Evolutionary conservation across 2,113 vertebrate genomes (phyloP).

Genomic region (Colistium nudipinnis): DNA sequence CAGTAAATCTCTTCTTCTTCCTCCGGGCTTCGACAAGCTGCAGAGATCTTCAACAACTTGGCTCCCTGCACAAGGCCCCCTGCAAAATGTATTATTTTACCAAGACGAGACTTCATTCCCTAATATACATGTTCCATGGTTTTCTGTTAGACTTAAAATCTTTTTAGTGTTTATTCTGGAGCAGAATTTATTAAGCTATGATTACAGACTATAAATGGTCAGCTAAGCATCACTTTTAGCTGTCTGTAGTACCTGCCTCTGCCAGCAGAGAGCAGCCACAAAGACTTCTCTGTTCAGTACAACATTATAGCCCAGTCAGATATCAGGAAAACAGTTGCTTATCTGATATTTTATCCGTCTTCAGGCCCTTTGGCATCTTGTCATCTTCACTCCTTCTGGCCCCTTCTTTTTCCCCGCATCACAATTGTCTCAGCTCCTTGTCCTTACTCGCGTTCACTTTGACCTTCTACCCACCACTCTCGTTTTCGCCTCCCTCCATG

Average conservation of each 20-base stretch:
- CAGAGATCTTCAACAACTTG: too few relatives aligned
- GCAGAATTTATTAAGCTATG: not conserved
- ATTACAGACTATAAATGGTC: not conserved
- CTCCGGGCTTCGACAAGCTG: too few relatives aligned
- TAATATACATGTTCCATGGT: too few relatives aligned
- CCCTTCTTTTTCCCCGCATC: not conserved
- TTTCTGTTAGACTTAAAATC: too few relatives aligned
- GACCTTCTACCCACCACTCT: not conserved
- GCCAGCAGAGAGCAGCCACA: constrained; percentile 68
- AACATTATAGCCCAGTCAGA: not conserved
- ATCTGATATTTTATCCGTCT: not conserved
- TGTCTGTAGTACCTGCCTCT: constrained; percentile 27
- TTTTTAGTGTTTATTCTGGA: too few relatives aligned
- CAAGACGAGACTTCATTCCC: too few relatives aligned
- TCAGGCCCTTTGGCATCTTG: not conserved
- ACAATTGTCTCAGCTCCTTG: constrained; percentile 1
- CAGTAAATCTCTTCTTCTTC: too few relatives aligned
- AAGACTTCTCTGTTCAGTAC: constrained; percentile 62
- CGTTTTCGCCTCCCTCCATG: constrained; percentile 7
- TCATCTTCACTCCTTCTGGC: not conserved
- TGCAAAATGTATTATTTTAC: too few relatives aligned
- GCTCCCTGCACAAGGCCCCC: too few relatives aligned
- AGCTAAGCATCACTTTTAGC: constrained; percentile 22
- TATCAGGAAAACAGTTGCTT: not conserved
- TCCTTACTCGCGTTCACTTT: not conserved